Percentiles rank a stretch among this genome's conserved stretches.
Conservation (phyloP, 2,888 invertebrate species). For the Sphaeridia pumilis region DNA sequence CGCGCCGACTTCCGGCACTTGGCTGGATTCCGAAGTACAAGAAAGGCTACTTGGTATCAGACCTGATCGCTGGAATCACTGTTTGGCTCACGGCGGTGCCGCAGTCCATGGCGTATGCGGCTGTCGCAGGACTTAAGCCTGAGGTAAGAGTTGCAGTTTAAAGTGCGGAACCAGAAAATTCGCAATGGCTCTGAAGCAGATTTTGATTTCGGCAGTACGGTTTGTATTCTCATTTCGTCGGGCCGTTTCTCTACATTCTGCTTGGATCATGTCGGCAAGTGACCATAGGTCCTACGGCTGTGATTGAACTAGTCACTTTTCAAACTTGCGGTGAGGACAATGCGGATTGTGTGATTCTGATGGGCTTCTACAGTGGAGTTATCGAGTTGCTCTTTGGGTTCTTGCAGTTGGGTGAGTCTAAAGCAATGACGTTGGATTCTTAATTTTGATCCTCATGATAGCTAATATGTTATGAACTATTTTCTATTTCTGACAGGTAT, state of each 20-base stretch:
- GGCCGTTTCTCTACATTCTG: conserved; percentile 17
- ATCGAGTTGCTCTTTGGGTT: conserved; percentile 6
- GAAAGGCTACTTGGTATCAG: conserved; percentile 60
- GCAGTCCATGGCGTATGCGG: conserved; percentile 57
- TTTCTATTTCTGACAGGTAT: conserved; percentile 48
- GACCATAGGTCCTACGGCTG: conserved; percentile 15
- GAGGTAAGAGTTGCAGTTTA: conserved; percentile 12
- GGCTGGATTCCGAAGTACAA: conserved; percentile 68
- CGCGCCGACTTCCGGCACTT: conserved; percentile 50
- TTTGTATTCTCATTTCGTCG: conserved; percentile 16
- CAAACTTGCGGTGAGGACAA: conserved; percentile 15
- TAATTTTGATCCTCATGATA: not conserved
- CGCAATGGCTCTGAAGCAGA: not conserved
- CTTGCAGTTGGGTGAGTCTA: not conserved
- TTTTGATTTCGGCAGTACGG: conserved; percentile 12
- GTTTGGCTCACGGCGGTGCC: conserved; percentile 89
- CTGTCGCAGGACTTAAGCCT: conserved; percentile 15
- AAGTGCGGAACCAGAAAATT: not conserved
- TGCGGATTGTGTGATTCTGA: conserved; percentile 15
- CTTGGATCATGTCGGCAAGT: conserved; percentile 17
- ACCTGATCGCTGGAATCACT: conserved; percentile 79
- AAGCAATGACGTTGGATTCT: not conserved
- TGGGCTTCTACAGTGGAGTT: conserved; percentile 15
- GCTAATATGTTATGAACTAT: not conserved
- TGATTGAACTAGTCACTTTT: conserved; percentile 12